Percentiles rank a stretch among this genome's conserved stretches.
Conservation (phyloP, 2,113 vertebrate genomes). For the Eclectus roratus region DNA sequence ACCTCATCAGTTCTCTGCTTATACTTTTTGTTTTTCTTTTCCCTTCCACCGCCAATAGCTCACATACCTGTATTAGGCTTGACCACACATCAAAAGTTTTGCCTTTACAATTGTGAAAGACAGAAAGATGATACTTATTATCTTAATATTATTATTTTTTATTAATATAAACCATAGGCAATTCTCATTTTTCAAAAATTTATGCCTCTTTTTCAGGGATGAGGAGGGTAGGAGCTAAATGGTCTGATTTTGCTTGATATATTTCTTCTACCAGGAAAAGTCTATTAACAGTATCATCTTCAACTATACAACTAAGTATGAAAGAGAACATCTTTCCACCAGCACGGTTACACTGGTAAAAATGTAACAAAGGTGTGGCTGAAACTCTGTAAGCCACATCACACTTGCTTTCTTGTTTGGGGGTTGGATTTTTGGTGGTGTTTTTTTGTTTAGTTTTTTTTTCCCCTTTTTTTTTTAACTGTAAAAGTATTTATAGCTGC, state of each 20-base stretch:
- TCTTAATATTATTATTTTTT: background rate
- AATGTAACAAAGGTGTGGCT: background rate
- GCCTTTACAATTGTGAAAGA: background rate
- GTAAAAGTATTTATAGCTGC: background rate
- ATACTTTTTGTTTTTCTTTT: background rate
- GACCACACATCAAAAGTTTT: background rate
- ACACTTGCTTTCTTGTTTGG: background rate
- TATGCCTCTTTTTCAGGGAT: background rate
- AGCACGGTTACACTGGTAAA: background rate
- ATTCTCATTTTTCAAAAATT: background rate
- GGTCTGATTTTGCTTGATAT: background rate
- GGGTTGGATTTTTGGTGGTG: fast-evolving
- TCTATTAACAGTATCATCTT: background rate
- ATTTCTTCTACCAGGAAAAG: background rate
- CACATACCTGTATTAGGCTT: background rate
- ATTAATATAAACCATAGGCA: background rate
- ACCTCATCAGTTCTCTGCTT: background rate
- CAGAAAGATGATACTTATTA: background rate
- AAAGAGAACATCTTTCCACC: background rate
- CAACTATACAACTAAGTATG: background rate
- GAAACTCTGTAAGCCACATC: background rate
- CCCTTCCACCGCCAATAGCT: background rate
- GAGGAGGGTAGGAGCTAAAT: background rate
- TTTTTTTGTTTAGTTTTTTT: background rate
- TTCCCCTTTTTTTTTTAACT: background rate